Evolutionary conservation across 2,888 invertebrate genomes (phyloP), one percentile per base, ranked within the genome.

Genomic region (Lepidocyrtinus sp.): DNA sequence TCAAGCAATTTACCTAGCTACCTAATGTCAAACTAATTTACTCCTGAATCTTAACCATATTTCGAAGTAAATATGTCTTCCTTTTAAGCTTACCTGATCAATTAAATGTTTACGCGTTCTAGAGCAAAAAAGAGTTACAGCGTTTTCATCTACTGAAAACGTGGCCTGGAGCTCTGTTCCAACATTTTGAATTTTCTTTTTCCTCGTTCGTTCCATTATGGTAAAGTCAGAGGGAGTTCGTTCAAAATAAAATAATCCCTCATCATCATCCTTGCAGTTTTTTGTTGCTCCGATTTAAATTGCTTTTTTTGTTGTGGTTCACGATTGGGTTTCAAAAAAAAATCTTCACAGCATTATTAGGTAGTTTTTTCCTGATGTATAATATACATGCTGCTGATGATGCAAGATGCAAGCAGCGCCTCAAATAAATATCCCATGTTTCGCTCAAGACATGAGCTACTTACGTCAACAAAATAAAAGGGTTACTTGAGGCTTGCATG

Each of bases 201-300:
- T 45, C 45, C 45, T 45, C 27, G 0, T 59, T n/a, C n/a, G n/a
- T n/a, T n/a, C n/a, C n/a, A n/a, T n/a, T n/a, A n/a, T n/a, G n/a
- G n/a, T 7, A 12, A 36, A 36, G 36, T 12, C 36, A 36, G 5
- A 36, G 36, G 36, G 36, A 36, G 12, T 12, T n/a, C n/a, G n/a
- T n/a, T n/a, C n/a, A n/a, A n/a, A n/a, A n/a, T n/a, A 7, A 36
- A 36, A 36, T 7, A 36, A 7, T 36, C 36, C 12, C 36, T 36
- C 36, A 36, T 36, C 36, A 36, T 36, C 36, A 36, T 36, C 12
- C 36, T 36, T 12, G 36, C 36, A 36, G 36, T 36, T 36, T 36
- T 36, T 36, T 36, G 36, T 55, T 70, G 59, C 55, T 22, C 76
- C 69, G 76, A 76, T 76, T 76, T 76, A 76, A 76, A 70, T 70